A percentile compares a stretch with the other conserved stretches of the same genome.
phyloP scores from a whole-genome alignment of 2,113 vertebrate species.

The Chamaea fasciata region DNA sequence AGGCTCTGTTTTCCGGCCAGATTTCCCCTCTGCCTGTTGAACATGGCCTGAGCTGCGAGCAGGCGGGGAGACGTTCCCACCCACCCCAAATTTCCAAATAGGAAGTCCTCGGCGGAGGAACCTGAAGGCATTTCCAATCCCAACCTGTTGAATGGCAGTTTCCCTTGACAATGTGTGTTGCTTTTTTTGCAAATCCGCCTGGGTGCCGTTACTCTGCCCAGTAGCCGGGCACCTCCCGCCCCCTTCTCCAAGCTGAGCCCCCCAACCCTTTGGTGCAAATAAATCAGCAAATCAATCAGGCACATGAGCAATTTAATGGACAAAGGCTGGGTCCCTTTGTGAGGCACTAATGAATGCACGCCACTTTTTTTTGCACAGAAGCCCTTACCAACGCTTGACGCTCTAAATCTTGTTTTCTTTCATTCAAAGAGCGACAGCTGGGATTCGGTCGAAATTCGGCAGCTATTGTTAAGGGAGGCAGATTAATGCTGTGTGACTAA shows the following conservation, averaged over 20 bases:
- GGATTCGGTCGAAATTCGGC: constrained; percentile 89
- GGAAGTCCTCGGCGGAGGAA: constrained; percentile 35
- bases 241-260: constrained; percentile 25
- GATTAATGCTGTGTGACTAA: constrained; percentile 99
- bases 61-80: constrained; percentile 40
- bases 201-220: constrained; percentile 37
- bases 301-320: constrained; percentile 74
- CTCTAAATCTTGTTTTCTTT: constrained; percentile 96
- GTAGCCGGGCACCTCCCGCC: constrained; percentile 57
- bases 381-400: constrained; percentile 83
- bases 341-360: constrained; percentile 85
- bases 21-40: constrained; percentile 61
- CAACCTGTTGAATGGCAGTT: constrained; percentile 71
- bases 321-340: constrained; percentile 75
- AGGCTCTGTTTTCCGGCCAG: constrained; percentile 63
- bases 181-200: constrained; percentile 14
- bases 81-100: constrained; percentile 40
- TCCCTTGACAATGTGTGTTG: constrained; percentile 76
- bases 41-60: background rate
- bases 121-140: constrained; percentile 71
- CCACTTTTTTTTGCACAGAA: constrained; percentile 72
- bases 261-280: constrained; percentile 56
- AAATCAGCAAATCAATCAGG: constrained; percentile 76
- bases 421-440: constrained; percentile 97
- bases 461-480: constrained; percentile 88